These are phyloP conservation scores for Drosophila melanogaster DNA, from an alignment of 1,140 invertebrate species.

Conservation along the genomic window Release_6_plus_ISO1_MT NT_033777.3:29536001-29536500, in stretches of 20 bases:
- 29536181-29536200: slow-evolving; percentile 24
- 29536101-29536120: slow-evolving; percentile 61
- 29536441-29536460: slow-evolving; percentile 82
- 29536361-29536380: slow-evolving; percentile 61
- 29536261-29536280: slow-evolving; percentile 77
- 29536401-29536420: slow-evolving; percentile 27
- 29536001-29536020: background rate
- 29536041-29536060: slow-evolving; percentile 31
- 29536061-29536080: slow-evolving; percentile 34
- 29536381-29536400: slow-evolving; percentile 78
- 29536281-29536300: slow-evolving; percentile 78
- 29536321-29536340: slow-evolving; percentile 44
- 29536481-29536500: slow-evolving; percentile 18
- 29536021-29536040: slow-evolving; percentile 11
- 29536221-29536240: slow-evolving; percentile 68
- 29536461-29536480: slow-evolving; percentile 36
- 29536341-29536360: slow-evolving; percentile 54
- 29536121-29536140: slow-evolving; percentile 76
- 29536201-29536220: background rate
- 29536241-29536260: slow-evolving; percentile 81
- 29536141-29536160: slow-evolving; percentile 76
- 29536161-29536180: slow-evolving; percentile 70
- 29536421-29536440: slow-evolving; percentile 74
- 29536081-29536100: slow-evolving; percentile 12
- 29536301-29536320: slow-evolving; percentile 76